phyloP scores from a whole-genome alignment of 2,888 invertebrate species.

The Oeneis ivallda region DNA sequence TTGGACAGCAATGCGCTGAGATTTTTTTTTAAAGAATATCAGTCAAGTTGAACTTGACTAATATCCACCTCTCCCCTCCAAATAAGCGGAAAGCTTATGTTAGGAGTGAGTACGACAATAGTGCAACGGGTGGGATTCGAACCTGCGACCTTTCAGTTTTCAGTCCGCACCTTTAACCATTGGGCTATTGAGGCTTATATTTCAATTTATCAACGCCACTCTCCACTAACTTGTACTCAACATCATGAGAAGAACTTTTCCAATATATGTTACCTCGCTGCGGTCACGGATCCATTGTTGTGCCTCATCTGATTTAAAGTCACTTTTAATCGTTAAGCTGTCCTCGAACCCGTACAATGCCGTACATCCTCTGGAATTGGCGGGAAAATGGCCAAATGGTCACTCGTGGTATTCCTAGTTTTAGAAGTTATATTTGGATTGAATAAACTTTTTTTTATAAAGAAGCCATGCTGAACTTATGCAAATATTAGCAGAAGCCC shows the following conservation, averaged over 20 bases:
- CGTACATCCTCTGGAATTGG: constrained; percentile 40
- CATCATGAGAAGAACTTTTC: constrained; percentile 66
- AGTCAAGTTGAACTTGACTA: not conserved
- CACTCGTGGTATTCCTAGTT: constrained; percentile 25
- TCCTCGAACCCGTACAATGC: constrained; percentile 40
- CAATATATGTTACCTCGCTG: constrained; percentile 73
- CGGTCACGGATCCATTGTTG: constrained; percentile 68
- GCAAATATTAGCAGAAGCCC: too few species aligned
- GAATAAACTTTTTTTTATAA: not conserved
- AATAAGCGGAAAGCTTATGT: too few species aligned
- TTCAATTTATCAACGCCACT: not conserved
- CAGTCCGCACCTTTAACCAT: too few species aligned
- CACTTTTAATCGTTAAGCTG: constrained; percentile 44
- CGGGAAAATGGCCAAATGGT: constrained; percentile 20
- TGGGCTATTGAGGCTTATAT: not conserved
- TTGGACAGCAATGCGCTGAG: too few species aligned
- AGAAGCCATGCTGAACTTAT: too few species aligned
- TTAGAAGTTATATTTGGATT: constrained; percentile 31
- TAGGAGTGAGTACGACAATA: too few species aligned
- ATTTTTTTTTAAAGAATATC: too few species aligned
- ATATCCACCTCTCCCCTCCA: too few species aligned
- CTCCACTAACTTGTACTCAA: constrained; percentile 41
- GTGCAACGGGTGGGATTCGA: too few species aligned
- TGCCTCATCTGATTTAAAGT: constrained; percentile 48
- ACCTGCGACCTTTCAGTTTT: too few species aligned